These are phyloP conservation scores for Melanotus villosus DNA, from an alignment of 2,888 invertebrate genomes.

Conservation along the genomic window DNA sequence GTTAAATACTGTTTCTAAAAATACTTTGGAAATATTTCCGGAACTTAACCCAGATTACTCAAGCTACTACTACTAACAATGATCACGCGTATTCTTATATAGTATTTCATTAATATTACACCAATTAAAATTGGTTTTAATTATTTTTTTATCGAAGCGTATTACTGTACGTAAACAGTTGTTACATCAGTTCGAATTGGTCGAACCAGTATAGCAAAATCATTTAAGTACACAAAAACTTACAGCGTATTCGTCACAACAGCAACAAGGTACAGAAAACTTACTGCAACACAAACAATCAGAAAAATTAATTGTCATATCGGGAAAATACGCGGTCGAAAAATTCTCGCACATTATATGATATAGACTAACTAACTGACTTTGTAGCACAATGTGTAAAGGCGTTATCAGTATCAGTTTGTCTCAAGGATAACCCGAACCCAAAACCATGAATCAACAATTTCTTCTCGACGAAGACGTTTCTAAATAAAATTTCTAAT, in stretches of 20 bases:
- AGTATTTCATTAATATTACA: background rate
- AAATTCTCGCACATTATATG: slow-evolving; percentile 25
- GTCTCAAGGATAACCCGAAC: slow-evolving; percentile 39
- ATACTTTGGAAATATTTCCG: slow-evolving; percentile 31
- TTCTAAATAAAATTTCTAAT: slow-evolving; percentile 1
- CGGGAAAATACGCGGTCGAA: slow-evolving; percentile 1
- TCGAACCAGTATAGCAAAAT: background rate
- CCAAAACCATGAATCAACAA: slow-evolving; percentile 38
- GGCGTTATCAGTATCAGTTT: slow-evolving; percentile 35
- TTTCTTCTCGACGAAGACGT: slow-evolving; percentile 28
- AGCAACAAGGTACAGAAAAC: background rate
- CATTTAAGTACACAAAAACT: background rate
- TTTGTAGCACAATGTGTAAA: slow-evolving; percentile 23
- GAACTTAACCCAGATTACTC: slow-evolving; percentile 27
- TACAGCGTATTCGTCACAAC: slow-evolving; percentile 1
- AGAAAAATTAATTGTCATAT: slow-evolving; percentile 6
- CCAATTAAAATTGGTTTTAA: too few species aligned
- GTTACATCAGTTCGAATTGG: background rate
- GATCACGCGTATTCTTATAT: slow-evolving; percentile 12
- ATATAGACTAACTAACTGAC: slow-evolving; percentile 23
- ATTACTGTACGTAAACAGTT: background rate
- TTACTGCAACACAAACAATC: slow-evolving; percentile 1
- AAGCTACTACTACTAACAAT: slow-evolving; percentile 2
- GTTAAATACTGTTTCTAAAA: slow-evolving; percentile 12
- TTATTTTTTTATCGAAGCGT: too few species aligned